Conservation (phyloP, 2,113 vertebrate species). For the Arenaria interpres region DNA sequence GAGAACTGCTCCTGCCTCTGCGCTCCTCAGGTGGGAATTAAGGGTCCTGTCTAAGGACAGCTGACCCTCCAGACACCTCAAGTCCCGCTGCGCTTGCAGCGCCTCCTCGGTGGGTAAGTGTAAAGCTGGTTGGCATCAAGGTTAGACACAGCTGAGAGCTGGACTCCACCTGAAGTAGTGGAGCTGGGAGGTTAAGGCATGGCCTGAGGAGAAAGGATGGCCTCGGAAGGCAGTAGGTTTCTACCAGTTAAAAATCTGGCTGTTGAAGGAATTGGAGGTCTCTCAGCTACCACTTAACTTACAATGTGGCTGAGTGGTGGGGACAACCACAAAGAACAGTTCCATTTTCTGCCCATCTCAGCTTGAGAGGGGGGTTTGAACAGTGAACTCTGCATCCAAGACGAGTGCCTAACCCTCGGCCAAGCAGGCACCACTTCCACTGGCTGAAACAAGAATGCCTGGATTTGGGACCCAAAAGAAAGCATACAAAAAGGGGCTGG, state of each 20-base stretch:
- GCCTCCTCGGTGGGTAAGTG: background rate
- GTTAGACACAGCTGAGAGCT: background rate
- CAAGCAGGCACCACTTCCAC: background rate
- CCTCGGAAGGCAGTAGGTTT: background rate
- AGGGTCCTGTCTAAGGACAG: background rate
- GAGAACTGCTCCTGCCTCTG: background rate
- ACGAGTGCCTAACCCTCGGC: background rate
- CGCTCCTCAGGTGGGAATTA: background rate
- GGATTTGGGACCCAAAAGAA: background rate
- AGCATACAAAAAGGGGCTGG: background rate
- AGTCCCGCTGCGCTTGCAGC: background rate
- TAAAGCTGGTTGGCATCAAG: background rate
- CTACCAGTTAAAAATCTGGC: background rate
- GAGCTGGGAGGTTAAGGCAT: background rate
- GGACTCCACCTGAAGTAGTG: background rate
- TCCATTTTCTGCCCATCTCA: background rate
- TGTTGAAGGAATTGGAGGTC: background rate
- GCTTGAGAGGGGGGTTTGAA: background rate
- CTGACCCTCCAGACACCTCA: background rate
- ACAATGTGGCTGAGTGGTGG: accelerated
- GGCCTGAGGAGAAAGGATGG: background rate
- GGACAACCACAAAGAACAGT: background rate
- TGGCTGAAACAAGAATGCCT: background rate
- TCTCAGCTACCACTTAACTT: background rate
- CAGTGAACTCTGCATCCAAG: accelerated